Evolutionary conservation across 2,888 invertebrate genomes (phyloP).

Genomic region (Phorcus lineatus): DNA sequence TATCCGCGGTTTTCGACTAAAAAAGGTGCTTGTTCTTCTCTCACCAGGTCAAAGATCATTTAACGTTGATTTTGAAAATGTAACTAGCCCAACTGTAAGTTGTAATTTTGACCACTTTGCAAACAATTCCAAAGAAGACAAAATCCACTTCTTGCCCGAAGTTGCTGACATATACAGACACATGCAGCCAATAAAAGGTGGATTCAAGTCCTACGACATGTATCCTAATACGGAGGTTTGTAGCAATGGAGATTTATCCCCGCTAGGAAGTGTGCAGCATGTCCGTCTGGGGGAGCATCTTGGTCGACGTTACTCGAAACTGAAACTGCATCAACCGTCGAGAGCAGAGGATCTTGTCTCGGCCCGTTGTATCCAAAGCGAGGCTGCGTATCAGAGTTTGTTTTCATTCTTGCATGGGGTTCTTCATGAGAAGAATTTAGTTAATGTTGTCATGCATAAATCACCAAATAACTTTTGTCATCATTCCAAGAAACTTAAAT

Average conservation of each 20-base stretch:
- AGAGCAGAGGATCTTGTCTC: not conserved
- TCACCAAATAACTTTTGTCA: conserved; percentile 40
- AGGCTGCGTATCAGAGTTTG: conserved; percentile 41
- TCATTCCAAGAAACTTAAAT: not conserved
- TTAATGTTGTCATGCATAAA: conserved; percentile 43
- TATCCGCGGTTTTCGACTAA: conserved; percentile 22
- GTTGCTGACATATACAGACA: conserved; percentile 24
- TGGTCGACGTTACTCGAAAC: conserved; percentile 7
- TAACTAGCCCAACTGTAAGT: not conserved
- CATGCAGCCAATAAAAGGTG: conserved; percentile 24
- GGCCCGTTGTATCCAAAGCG: conserved; percentile 15
- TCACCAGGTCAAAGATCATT: not conserved
- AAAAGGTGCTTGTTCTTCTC: conserved; percentile 25
- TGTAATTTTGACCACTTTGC: conserved; percentile 9
- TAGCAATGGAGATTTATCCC: conserved; percentile 7
- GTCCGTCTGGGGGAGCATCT: conserved; percentile 30
- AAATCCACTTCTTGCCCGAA: conserved; percentile 27
- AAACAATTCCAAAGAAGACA: not conserved
- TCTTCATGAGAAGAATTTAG: conserved; percentile 50
- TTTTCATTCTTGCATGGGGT: conserved; percentile 53
- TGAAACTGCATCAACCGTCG: not conserved
- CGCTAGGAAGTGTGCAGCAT: conserved; percentile 17
- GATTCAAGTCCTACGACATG: conserved; percentile 21
- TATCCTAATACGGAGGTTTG: conserved; percentile 9
- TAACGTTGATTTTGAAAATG: conserved; percentile 14